A percentile compares a stretch with the other conserved stretches of the same genome.
Conservation (phyloP, 2,888 invertebrate species). For the Aphodius granarius region DNA sequence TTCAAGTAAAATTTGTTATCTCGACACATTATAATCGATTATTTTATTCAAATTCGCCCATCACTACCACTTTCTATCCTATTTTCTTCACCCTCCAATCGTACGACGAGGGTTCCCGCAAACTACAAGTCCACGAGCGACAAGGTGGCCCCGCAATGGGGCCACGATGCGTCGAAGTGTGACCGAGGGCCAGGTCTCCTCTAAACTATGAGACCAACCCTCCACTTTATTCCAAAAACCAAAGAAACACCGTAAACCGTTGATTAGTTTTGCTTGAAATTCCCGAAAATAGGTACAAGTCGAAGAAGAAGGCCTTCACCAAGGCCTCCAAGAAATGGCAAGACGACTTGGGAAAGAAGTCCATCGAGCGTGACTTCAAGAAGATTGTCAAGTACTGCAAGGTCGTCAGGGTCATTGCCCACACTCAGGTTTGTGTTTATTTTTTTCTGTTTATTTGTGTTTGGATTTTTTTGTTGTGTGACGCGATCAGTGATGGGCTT, state of each 20-base stretch:
- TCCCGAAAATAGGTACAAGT: conserved; percentile 82
- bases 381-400: conserved; percentile 99
- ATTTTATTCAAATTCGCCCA: too few species aligned
- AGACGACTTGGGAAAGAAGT: conserved; percentile 94
- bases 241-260: conserved; percentile 10
- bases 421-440: conserved; percentile 82
- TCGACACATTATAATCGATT: too few species aligned
- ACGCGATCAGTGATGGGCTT: conserved; percentile 50
- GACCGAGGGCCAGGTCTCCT: conserved; percentile 61
- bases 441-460: conserved; percentile 16
- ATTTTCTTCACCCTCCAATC: not conserved
- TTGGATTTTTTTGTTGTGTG: conserved; percentile 30
- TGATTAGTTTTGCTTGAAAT: not conserved
- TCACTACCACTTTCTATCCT: not conserved
- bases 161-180: conserved; percentile 38
- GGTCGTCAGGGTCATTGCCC: conserved; percentile 93
- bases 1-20: too few species aligned
- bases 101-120: not conserved
- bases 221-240: conserved; percentile 47
- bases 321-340: conserved; percentile 99
- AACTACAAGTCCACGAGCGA: not conserved
- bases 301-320: conserved; percentile 99
- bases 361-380: conserved; percentile 94
- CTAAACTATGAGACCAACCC: conserved; percentile 72
- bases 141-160: not conserved